phyloP scores from a whole-genome alignment of 2,888 invertebrate species.

The Dryomyza anilis region DNA sequence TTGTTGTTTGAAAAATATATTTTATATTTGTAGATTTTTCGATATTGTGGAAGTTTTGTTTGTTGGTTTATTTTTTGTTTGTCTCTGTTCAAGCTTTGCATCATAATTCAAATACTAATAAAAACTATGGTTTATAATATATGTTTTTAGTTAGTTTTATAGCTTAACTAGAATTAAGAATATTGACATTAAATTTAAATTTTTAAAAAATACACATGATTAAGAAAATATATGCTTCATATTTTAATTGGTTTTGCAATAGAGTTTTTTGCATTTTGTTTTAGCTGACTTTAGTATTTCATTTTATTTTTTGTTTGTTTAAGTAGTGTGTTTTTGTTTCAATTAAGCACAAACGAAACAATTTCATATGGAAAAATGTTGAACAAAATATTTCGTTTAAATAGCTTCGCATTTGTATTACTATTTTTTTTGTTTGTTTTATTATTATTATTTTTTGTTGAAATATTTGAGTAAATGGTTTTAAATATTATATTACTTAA shows the following conservation, averaged over 20 bases:
- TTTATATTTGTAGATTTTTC: no score
- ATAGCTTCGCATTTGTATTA: conserved; percentile 3
- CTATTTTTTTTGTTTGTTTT: no score
- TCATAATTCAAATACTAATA: no score
- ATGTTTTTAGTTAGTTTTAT: neutral
- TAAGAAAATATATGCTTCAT: conserved; percentile 22
- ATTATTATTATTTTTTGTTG: neutral
- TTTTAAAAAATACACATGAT: conserved; percentile 20
- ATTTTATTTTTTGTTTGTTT: neutral
- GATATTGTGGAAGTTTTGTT: no score
- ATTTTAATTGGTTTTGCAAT: conserved; percentile 5
- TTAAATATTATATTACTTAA: neutral
- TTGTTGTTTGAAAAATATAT: no score
- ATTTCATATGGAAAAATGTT: neutral
- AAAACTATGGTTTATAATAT: no score
- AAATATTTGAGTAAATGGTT: neutral
- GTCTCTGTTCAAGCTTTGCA: no score
- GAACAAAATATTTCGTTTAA: conserved; percentile 3
- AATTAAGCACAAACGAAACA: neutral
- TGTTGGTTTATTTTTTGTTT: no score
- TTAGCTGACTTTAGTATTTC: conserved; percentile 3
- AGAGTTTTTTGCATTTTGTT: neutral
- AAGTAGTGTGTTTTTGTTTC: neutral
- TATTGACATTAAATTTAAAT: conserved; percentile 1
- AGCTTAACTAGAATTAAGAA: conserved; percentile 11